Conservation (phyloP, 2,113 vertebrate species). For the Fukomys damarensis region DNA sequence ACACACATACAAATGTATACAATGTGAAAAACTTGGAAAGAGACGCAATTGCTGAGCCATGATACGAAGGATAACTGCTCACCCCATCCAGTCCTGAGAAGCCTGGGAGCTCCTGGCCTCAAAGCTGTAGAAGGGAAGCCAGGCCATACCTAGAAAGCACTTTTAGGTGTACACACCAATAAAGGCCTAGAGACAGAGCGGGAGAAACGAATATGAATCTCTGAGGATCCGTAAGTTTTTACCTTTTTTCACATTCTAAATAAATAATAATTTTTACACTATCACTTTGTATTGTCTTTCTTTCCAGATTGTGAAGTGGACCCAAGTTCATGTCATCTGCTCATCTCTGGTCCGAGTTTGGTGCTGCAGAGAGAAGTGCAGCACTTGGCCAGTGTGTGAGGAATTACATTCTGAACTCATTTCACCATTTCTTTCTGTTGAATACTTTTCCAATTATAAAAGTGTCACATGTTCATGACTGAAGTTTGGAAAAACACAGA, state of each 20-base stretch:
- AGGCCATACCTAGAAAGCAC: not conserved
- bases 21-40: not conserved
- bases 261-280: not conserved
- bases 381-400: not conserved
- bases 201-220: not conserved
- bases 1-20: not conserved
- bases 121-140: not conserved
- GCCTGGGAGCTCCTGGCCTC: not conserved
- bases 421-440: not conserved
- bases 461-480: not conserved
- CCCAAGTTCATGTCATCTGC: not conserved
- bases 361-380: not conserved
- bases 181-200: not conserved
- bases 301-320: not conserved
- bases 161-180: not conserved
- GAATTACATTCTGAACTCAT: not conserved
- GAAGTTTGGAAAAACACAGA: not conserved
- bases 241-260: not conserved
- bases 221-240: not conserved
- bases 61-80: no score
- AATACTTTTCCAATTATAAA: constrained; percentile 10
- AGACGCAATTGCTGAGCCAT: not conserved
- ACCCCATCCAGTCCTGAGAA: not conserved
- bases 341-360: no score
- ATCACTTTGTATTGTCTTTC: not conserved